Conservation (phyloP, 2,113 vertebrate species). For the Ciconia stormi region DNA sequence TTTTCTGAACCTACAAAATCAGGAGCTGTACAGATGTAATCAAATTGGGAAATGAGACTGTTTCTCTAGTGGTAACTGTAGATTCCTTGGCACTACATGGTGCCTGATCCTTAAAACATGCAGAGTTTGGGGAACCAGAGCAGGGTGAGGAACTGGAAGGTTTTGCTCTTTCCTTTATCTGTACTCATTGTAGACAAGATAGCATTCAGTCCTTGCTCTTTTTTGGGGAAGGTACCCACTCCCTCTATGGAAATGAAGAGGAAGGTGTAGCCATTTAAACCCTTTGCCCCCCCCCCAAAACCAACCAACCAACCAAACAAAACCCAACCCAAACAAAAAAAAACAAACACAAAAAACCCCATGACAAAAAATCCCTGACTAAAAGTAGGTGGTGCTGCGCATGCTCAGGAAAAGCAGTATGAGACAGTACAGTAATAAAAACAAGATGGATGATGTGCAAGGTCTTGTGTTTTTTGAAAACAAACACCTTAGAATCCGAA, state of each 20-base stretch:
- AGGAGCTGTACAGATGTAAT: not conserved
- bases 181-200: not conserved
- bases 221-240: not conserved
- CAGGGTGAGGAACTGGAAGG: not conserved
- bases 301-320: no score
- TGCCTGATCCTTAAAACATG: not conserved
- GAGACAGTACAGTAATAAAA: not conserved
- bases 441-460: not conserved
- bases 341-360: not conserved
- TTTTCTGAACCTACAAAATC: not conserved
- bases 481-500: not conserved
- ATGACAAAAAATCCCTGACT: not conserved
- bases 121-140: not conserved
- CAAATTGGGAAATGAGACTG: not conserved
- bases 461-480: not conserved
- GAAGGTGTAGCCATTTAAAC: not conserved
- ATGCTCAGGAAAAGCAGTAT: not conserved
- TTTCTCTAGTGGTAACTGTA: not conserved
- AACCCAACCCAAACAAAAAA: not conserved
- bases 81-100: not conserved
- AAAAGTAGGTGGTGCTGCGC: not conserved
- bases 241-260: not conserved
- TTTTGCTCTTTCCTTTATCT: not conserved
- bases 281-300: rapidly evolving
- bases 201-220: not conserved